Base-by-base conservation (phyloP, 2,888 invertebrate species). In the Morpho deidamia region DNA sequence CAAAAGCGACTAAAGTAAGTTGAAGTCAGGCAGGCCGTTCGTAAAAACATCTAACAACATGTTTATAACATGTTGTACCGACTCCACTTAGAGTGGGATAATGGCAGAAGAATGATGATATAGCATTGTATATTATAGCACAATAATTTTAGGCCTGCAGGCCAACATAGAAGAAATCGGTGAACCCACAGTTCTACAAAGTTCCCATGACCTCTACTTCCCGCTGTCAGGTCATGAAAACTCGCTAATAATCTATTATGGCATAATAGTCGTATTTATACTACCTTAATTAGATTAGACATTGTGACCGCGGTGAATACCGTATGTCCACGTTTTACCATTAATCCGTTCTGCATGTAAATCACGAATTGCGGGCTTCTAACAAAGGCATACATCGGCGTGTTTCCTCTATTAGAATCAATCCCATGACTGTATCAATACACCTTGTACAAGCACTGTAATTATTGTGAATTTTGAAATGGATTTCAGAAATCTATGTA, bases 401-500 rank as follows among this genome's bases (percentile, higher is more conserved):
- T 81, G 77, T 72, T 79, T 84, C 83, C 84, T 76, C 76, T 65
- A 73, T 82, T 75, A 59, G 70, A 72, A 77, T 73, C 66, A 70
- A 67, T 64, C 65, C 68, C 68, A 62, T 56, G 63, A 64, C 73
- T 76, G 78, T 76, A 72, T 76, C 81, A 67, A 39, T 58, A 46
- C 55, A 55, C 42, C 40, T 43, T 50, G 45, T 67, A 75, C 72
- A 73, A 69, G 69, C 62, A 23, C 23, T 23, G 23, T 23, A 23
- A 37, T n/a, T 37, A 37, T 37, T 37, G 37, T 10, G 12, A 34
- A 40, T 45, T 42, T 47, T 53, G 9, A 60, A 60, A 63, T 57
- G 67, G 69, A 51, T 42, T 44, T n/a, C 37, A 23, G 39, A 23
- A 23, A 23, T 23, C 4, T 23, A 5, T 23, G 3, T 23, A 14